Percentiles rank a stretch among this genome's conserved stretches.
These are phyloP conservation scores for Drosophila murphyi DNA, from an alignment of 1,140 invertebrate genomes.

Conservation along the genomic window DNA sequence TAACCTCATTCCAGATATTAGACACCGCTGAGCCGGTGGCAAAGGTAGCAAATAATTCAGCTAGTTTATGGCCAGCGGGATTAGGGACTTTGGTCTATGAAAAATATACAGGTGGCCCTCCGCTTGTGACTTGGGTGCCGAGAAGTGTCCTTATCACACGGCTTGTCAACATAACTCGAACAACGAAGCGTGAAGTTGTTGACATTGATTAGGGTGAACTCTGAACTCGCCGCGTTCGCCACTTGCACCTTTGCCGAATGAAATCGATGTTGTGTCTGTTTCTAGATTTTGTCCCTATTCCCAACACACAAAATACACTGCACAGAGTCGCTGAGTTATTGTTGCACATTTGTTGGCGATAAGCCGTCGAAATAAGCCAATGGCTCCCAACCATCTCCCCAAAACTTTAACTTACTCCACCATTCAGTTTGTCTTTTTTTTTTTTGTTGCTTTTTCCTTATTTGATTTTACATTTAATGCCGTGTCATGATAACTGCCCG, in stretches of 20 bases:
- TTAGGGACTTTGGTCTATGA: constrained; percentile 20
- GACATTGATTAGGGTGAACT: constrained; percentile 74
- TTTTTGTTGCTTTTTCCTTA: constrained; percentile 13
- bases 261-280: background rate
- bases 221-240: constrained; percentile 12
- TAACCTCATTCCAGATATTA: background rate
- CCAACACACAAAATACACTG: constrained; percentile 1
- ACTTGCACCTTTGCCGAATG: constrained; percentile 24
- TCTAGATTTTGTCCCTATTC: background rate
- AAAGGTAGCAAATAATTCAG: constrained; percentile 54
- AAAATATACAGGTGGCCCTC: constrained; percentile 52
- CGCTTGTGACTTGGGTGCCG: constrained; percentile 11
- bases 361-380: constrained; percentile 39
- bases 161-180: constrained; percentile 53
- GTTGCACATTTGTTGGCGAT: constrained; percentile 55
- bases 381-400: background rate
- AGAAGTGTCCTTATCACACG: constrained; percentile 49
- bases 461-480: constrained; percentile 56
- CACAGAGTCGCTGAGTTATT: constrained; percentile 35
- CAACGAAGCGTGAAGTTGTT: constrained; percentile 70
- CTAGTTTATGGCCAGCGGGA: constrained; percentile 53
- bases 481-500: constrained; percentile 50
- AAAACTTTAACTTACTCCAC: constrained; percentile 3
- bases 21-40: constrained; percentile 28
- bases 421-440: constrained; percentile 5